Evolutionary conservation across 2,888 invertebrate species (phyloP), one percentile per base, ranked within the genome.

Genomic region (Drosophila paranaensis): DNA sequence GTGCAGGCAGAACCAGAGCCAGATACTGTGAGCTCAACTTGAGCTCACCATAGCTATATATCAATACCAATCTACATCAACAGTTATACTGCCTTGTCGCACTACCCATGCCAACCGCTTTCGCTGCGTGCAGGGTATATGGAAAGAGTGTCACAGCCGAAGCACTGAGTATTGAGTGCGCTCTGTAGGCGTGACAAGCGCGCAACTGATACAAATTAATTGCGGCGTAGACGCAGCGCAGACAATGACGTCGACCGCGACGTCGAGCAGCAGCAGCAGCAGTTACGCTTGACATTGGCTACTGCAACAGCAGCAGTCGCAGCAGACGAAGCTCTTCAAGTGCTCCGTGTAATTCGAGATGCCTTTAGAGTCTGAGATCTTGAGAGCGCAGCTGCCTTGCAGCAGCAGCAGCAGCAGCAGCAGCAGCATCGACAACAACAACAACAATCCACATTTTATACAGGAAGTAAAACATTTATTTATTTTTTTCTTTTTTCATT

Each of bases 201-300:
- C 58, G 46, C 58, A 54, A 40, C 65, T 65, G 82, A 74, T 78
- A 82, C 78, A 82, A 83, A 83, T 83, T 81, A 84, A 84, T 82
- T 77, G 75, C 77, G 72, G 70, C 82, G 77, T 70, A 81, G 81
- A 81, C 81, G 68, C 67, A 60, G 62, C 58, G 56, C 83, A 81
- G 81, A 82, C 71, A 60, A 14, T 37, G 54, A 58, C 54, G 54
- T 16, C 54, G 53, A 58, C 53, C 39, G 6, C 54, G 56, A 48
- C 66, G 20, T 2, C 16, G 63, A 50, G 6, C 45, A 30, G 33
- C 45, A 50, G 43, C 60, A 43, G 43, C 60, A 43, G 67, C 58
- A 35, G 56, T n/a, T 58, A 48, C 60, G 55, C 37, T 54, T 73
- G 73, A 72, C 73, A 73, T 72, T 72, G 66, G 61, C 57, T 40